phyloP scores from a whole-genome alignment of 1,140 invertebrate species.

The Plutomurus gul region DNA sequence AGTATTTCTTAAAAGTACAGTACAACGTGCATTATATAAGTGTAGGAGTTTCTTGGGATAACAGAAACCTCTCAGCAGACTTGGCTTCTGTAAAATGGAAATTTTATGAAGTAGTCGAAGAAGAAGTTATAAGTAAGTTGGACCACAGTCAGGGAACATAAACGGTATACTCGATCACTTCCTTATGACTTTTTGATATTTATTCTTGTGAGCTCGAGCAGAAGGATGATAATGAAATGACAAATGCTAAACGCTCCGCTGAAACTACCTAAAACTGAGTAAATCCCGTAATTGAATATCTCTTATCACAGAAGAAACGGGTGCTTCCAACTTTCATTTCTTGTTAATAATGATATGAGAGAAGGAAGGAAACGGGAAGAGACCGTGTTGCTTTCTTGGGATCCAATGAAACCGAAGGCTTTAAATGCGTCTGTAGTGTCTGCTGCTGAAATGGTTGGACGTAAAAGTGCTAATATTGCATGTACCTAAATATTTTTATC shows the following conservation, averaged over 20 bases:
- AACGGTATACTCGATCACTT: conserved; percentile 11
- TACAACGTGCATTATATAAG: background rate
- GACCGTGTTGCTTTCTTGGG: conserved; percentile 3
- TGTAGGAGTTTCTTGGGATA: background rate
- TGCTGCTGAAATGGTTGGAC: no score
- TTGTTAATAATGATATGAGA: conserved; percentile 9
- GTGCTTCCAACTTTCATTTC: background rate
- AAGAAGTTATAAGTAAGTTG: background rate
- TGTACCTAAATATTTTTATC: conserved; percentile 20
- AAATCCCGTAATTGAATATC: conserved; percentile 4
- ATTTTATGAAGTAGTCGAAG: background rate
- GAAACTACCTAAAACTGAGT: background rate
- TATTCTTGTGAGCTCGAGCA: background rate
- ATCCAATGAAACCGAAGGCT: no score
- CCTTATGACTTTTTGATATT: conserved; percentile 6
- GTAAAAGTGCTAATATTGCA: no score
- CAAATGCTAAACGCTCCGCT: background rate
- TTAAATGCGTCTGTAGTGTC: no score
- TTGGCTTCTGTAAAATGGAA: background rate
- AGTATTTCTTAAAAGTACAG: no score
- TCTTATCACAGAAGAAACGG: background rate
- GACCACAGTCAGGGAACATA: background rate
- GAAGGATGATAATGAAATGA: background rate
- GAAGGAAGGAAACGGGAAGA: background rate
- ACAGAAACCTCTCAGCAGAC: background rate